Percentiles rank a stretch among this genome's conserved stretches.
Evolutionary conservation across 2,113 vertebrate species (phyloP).

Genomic region (Psephotus haematonotus): DNA sequence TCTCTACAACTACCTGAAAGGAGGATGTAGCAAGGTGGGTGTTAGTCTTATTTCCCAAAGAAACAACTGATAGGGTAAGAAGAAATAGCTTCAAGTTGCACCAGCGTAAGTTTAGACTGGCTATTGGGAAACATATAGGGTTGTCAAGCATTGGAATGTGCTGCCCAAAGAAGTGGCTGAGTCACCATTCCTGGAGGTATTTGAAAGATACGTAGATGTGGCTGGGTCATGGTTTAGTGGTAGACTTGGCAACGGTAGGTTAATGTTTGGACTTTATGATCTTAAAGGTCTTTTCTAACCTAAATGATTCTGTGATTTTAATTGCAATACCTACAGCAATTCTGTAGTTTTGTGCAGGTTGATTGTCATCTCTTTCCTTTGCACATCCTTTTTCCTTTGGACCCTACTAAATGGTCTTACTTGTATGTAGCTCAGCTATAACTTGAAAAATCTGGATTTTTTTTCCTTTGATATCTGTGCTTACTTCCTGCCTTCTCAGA

Average conservation of each 20-base stretch:
- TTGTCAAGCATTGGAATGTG: background rate
- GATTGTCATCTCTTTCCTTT: background rate
- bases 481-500: background rate
- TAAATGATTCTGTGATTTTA: background rate
- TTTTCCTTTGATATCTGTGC: background rate
- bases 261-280: background rate
- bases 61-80: background rate
- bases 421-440: background rate
- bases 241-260: background rate
- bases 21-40: background rate
- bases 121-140: background rate
- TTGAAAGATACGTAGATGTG: background rate
- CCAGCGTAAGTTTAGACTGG: background rate
- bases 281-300: background rate
- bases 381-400: background rate
- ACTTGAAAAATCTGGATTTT: background rate
- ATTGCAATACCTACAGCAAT: background rate
- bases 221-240: background rate
- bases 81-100: background rate
- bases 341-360: background rate
- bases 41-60: fast-evolving
- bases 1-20: background rate
- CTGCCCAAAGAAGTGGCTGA: background rate
- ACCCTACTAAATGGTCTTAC: background rate
- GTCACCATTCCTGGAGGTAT: background rate